Percentiles rank a stretch among this genome's conserved stretches.
Evolutionary conservation across 1,140 invertebrate species (phyloP).

Genomic region (Diorhabda sublineata): DNA sequence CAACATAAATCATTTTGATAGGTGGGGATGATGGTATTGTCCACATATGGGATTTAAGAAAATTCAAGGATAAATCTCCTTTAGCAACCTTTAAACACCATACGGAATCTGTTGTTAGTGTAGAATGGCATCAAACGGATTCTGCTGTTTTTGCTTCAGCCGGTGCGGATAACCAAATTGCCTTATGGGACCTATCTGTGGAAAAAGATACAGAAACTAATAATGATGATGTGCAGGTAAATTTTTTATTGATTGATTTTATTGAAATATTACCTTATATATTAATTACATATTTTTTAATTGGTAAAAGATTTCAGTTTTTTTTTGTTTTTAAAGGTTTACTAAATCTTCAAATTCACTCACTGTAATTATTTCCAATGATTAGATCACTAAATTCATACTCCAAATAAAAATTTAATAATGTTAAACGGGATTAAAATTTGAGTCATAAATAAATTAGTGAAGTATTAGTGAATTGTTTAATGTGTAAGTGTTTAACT

Average conservation of each 20-base stretch:
- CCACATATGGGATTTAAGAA: conserved; percentile 93
- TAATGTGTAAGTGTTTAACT: too few relatives aligned
- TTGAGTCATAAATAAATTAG: too few relatives aligned
- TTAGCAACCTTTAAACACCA: conserved; percentile 95
- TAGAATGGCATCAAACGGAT: conserved; percentile 96
- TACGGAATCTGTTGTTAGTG: conserved; percentile 84
- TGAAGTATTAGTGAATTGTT: too few relatives aligned
- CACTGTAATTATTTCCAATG: too few relatives aligned
- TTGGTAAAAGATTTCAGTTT: too few relatives aligned
- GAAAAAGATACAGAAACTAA: conserved; percentile 71
- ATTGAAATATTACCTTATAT: too few relatives aligned
- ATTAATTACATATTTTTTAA: too few relatives aligned
- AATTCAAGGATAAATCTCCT: conserved; percentile 75
- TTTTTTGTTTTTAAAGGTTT: too few relatives aligned
- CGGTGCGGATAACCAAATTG: conserved; percentile 94
- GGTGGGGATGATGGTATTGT: conserved; percentile 95
- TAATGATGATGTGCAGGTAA: conserved; percentile 59
- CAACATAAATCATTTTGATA: conserved; percentile 28
- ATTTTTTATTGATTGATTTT: background rate
- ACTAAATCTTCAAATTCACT: too few relatives aligned
- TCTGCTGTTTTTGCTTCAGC: conserved; percentile 88
- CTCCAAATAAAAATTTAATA: too few relatives aligned
- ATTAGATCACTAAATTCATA: too few relatives aligned
- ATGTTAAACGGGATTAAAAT: too few relatives aligned
- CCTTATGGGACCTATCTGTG: conserved; percentile 93